Conservation (phyloP, 2,888 invertebrate species). For the Ectemnius cavifrons region DNA sequence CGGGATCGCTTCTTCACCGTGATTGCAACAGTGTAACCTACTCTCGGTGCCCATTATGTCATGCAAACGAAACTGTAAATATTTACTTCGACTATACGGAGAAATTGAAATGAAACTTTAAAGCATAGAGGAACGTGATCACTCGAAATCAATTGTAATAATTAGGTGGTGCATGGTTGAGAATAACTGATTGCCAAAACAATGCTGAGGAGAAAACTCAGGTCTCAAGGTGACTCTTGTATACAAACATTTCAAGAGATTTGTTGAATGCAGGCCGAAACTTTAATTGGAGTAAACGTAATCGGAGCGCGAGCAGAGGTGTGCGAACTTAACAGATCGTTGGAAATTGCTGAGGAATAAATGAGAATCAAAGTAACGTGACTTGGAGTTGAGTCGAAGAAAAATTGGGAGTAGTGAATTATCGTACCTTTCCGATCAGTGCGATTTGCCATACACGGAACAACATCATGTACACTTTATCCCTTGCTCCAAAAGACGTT, state of each 20-base stretch:
- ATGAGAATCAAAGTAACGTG: too few species aligned
- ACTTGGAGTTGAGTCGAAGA: too few species aligned
- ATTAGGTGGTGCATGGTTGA: not conserved
- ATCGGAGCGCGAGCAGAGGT: too few species aligned
- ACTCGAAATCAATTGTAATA: not conserved
- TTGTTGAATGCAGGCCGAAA: too few species aligned
- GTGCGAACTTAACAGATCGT: too few species aligned
- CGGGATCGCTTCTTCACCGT: too few species aligned
- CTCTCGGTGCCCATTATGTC: slow-evolving; percentile 4
- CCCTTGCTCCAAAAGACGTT: slow-evolving; percentile 95
- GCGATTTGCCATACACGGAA: slow-evolving; percentile 98
- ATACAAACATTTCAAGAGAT: not conserved
- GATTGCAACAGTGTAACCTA: slow-evolving; percentile 7
- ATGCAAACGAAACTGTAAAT: not conserved
- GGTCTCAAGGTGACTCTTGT: slow-evolving; percentile 12
- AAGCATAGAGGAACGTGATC: not conserved
- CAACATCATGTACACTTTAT: slow-evolving; percentile 97
- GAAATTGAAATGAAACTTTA: not conserved
- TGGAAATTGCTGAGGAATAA: too few species aligned
- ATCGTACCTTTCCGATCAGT: slow-evolving; percentile 87
- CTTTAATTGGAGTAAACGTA: too few species aligned
- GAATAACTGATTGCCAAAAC: not conserved
- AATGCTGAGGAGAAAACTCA: not conserved
- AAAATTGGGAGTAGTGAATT: too few species aligned
- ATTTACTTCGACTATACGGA: too few species aligned